Percentiles rank a stretch among this genome's conserved stretches.
Conservation (phyloP, 2,888 invertebrate genomes). For the Oligia strigilis region DNA sequence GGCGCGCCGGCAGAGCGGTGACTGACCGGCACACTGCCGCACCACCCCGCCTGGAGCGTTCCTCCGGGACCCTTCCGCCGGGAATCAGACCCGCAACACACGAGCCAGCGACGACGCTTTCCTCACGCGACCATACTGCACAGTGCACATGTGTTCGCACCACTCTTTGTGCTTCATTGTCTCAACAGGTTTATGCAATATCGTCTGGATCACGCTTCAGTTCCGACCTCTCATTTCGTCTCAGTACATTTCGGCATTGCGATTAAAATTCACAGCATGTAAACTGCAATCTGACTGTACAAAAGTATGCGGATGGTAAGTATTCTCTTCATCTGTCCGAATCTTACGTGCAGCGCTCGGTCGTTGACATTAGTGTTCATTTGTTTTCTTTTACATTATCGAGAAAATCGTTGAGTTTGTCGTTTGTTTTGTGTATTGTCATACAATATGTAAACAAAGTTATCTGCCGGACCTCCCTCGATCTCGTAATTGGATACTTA, state of each 20-base stretch:
- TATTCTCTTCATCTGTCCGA: conserved; percentile 63
- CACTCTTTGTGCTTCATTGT: conserved; percentile 73
- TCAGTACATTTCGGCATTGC: conserved; percentile 38
- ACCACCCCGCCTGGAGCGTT: conserved; percentile 85
- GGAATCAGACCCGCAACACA: conserved; percentile 82
- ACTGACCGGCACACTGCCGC: conserved; percentile 90
- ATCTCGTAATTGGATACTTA: conserved; percentile 55
- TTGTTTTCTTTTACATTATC: conserved; percentile 62
- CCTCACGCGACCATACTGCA: conserved; percentile 76
- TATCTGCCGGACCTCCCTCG: conserved; percentile 63
- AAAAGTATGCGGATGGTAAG: conserved; percentile 64
- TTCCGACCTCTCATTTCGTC: conserved; percentile 54
- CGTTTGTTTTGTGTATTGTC: conserved; percentile 46
- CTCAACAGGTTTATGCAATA: conserved; percentile 70
- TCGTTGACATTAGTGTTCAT: conserved; percentile 62
- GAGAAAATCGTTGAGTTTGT: conserved; percentile 50
- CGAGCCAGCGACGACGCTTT: conserved; percentile 69
- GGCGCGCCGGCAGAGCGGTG: conserved; percentile 88
- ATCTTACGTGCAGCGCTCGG: conserved; percentile 60
- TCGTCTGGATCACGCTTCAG: conserved; percentile 51
- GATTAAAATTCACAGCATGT: conserved; percentile 68
- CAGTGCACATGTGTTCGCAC: conserved; percentile 74
- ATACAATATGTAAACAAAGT: conserved; percentile 47
- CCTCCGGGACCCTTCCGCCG: conserved; percentile 88
- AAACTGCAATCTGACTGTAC: conserved; percentile 56